Evolutionary conservation across 2,113 vertebrate species (phyloP).

Genomic region (Donacobius atricapilla): DNA sequence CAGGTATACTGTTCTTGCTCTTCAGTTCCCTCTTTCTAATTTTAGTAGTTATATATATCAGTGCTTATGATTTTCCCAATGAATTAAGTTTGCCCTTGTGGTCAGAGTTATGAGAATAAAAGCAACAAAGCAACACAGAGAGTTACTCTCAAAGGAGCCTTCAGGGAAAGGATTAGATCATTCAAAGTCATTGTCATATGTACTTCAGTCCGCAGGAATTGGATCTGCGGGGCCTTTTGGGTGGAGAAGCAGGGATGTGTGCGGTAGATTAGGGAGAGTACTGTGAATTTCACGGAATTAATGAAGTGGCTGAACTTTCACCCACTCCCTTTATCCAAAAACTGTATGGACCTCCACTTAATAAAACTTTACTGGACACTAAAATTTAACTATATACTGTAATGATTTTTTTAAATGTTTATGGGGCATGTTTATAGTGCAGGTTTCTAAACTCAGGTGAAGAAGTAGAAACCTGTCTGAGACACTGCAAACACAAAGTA

Average conservation of each 20-base stretch:
- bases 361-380: neutral
- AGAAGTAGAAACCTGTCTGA: neutral
- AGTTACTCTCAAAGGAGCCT: neutral
- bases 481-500: neutral
- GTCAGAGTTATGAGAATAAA: neutral
- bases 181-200: neutral
- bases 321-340: neutral
- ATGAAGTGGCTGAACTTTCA: neutral
- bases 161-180: neutral
- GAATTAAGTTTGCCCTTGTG: neutral
- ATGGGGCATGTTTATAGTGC: neutral
- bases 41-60: neutral
- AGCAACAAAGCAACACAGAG: neutral
- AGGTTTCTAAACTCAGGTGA: neutral
- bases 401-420: accelerated
- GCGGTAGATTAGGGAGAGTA: neutral
- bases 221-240: neutral
- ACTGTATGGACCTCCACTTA: neutral
- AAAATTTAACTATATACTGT: neutral
- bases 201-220: neutral
- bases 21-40: neutral
- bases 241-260: neutral
- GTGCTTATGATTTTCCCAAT: neutral
- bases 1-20: neutral
- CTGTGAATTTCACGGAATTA: neutral